Conservation (phyloP, 1,140 invertebrate species). For the Micrasema longulum region DNA sequence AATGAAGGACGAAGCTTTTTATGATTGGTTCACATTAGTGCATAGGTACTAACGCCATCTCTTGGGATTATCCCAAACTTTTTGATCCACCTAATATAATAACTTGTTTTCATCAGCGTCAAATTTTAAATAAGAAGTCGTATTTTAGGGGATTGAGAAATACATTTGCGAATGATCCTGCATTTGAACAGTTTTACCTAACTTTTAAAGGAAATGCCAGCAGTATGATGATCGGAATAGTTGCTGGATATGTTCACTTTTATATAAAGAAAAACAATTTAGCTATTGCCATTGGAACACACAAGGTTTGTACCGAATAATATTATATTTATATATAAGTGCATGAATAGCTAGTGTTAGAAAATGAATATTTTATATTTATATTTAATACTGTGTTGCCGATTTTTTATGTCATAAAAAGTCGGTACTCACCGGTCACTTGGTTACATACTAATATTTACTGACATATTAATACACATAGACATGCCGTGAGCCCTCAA, state of each 20-base stretch:
- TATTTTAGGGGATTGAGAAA: slow-evolving; percentile 58
- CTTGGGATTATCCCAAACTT: no score
- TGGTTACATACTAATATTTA: not conserved
- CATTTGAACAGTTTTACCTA: slow-evolving; percentile 60
- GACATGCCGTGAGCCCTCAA: no score
- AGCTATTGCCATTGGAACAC: slow-evolving; percentile 7
- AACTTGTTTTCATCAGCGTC: not conserved
- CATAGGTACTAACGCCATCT: no score
- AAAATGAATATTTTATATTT: slow-evolving; percentile 48
- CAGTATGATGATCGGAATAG: slow-evolving; percentile 60
- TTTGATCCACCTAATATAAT: not conserved
- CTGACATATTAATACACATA: no score
- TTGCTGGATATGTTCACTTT: slow-evolving; percentile 59
- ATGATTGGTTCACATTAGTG: no score
- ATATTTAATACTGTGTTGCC: slow-evolving; percentile 39
- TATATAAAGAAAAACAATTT: slow-evolving; percentile 60
- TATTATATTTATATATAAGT: no score
- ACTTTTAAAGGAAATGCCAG: slow-evolving; percentile 61
- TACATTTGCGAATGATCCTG: slow-evolving; percentile 57
- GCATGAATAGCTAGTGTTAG: no score
- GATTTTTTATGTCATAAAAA: not conserved
- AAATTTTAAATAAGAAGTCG: not conserved
- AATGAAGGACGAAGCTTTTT: no score
- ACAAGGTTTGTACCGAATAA: no score
- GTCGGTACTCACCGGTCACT: not conserved